A percentile compares a stretch with the other conserved stretches of the same genome.
phyloP scores from a whole-genome alignment of 2,113 vertebrate species.

The Corydoras maculifer region DNA sequence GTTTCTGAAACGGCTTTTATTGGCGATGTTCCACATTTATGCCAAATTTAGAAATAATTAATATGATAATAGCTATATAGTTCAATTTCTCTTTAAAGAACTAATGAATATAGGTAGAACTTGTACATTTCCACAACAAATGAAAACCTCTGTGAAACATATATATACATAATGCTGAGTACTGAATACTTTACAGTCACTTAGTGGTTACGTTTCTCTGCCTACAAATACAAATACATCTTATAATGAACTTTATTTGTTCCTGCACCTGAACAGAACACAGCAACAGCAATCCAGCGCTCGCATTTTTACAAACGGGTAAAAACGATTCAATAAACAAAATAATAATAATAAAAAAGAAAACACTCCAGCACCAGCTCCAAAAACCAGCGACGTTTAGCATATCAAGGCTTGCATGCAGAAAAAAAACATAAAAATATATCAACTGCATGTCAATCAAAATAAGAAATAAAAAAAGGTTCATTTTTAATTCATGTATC shows the following conservation, averaged over 20 bases:
- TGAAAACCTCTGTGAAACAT: slow-evolving; percentile 62
- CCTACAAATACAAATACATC: slow-evolving; percentile 13
- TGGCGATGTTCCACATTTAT: slow-evolving; percentile 56
- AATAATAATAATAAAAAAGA: too few species aligned
- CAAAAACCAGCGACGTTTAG: too few species aligned
- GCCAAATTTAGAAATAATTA: slow-evolving; percentile 56
- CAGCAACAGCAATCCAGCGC: too few species aligned
- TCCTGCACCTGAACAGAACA: too few species aligned
- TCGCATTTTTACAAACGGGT: too few species aligned
- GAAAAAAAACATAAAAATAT: neutral
- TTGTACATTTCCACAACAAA: slow-evolving; percentile 57
- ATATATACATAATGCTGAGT: slow-evolving; percentile 68
- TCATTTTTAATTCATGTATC: too few species aligned
- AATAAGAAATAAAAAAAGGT: too few species aligned
- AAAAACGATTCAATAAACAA: too few species aligned
- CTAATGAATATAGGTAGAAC: slow-evolving; percentile 54
- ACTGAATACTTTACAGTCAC: slow-evolving; percentile 67
- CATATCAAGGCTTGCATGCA: too few species aligned
- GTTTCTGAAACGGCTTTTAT: slow-evolving; percentile 22
- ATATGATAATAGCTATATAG: slow-evolving; percentile 42
- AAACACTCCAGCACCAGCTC: too few species aligned
- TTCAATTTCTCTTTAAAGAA: slow-evolving; percentile 48
- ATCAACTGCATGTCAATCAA: neutral
- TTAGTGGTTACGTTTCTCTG: neutral
- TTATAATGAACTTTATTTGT: slow-evolving; percentile 1